Base-by-base conservation (phyloP, 2,797 vertebrate genomes). In the Macrochelys suwanniensis region DNA sequence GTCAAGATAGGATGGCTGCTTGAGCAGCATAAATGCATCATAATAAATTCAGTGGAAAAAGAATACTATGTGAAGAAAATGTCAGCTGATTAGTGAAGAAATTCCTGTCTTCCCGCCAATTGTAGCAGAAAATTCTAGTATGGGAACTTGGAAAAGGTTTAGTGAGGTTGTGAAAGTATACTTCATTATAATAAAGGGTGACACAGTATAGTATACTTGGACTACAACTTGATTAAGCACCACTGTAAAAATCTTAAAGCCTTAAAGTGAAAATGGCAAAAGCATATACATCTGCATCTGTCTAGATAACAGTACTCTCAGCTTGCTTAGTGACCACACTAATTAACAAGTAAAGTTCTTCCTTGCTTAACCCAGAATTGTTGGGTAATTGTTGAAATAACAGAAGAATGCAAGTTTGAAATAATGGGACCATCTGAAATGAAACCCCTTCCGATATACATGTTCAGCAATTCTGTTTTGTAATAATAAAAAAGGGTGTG, bases 51-150 rank as follows among this genome's bases (percentile, higher is more conserved):
- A n/a, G 11, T 59, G 31, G 10, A 23, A 90, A 80, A 87, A 84
- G 89, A 89, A 95, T 65, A 21, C 6, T 0, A 0, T 81, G 83
- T 77, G 90, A 87, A 61, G 90, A 65, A 25, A 50, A 80, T 80
- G 37, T 12, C 68, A 53, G 6, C 45, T 83, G 59, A 68, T 53
- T 51, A 49, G 7, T 80, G 50, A 71, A 80, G 89, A 95, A 96
- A 93, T 88, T n/a, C 23, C 45, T n/a, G 2, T 89, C 45, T 90
- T 5, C 0, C 31, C 82, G 57, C 50, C 56, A 87, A 0, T 33
- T 57, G 87, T 87, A 33, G 45, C 5, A 45, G 71, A 76, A 12
- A 65, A 50, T 42, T 89, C 8, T 79, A 71, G 11, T 61, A 71
- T 85, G 28, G 9, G 45, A 87, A 87, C 3, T 28, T 80, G 81